Base-by-base conservation (phyloP, 2,888 invertebrate species). In the Apodemia mormo region DNA sequence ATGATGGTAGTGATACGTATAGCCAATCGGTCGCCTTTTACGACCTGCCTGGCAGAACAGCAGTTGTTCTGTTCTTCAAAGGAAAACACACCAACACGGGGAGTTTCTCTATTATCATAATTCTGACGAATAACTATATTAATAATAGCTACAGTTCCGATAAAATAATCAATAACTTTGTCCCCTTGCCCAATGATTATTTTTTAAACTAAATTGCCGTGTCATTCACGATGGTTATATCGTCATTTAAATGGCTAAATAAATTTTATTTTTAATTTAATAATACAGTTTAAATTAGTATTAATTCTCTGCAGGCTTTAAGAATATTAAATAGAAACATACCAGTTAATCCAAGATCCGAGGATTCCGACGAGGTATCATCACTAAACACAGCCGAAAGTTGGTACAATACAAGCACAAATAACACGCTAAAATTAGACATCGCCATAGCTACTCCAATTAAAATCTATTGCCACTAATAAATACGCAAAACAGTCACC, bases 361-460 rank as follows among this genome's bases (percentile, higher is more conserved):
- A 81, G 0, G 88, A 85, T 75, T 93, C 92, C 49, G 91, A 90
- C 1, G 91, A 89, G 7, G 84, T 78, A 64, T 90, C 91, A 71
- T 89, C 87, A 75, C 86, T 85, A 70, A 84, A 85, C 45, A 81
- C 91, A 65, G 81, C 78, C 12, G 90, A 84, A 67, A 91, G 79
- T 78, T 89, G 90, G 81, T 89, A 89, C 78, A 91, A 76, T 72
- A 92, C 79, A 76, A 93, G 83, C 76, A 92, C 82, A 74, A 92
- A 80, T 79, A 86, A 92, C 80, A 92, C 78, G 84, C 88, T 84
- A 81, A 90, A 85, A 87, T 92, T 91, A 80, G 89, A 81, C 78
- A 86, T 82, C 76, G 92, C 92, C 92, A 93, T 93, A 73, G 80
- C 81, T 79, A 66, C 74, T 78, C 82, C 83, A 85, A 87, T 87